Conservation (phyloP, 2,888 invertebrate genomes). For the Mythimna ferrago region DNA sequence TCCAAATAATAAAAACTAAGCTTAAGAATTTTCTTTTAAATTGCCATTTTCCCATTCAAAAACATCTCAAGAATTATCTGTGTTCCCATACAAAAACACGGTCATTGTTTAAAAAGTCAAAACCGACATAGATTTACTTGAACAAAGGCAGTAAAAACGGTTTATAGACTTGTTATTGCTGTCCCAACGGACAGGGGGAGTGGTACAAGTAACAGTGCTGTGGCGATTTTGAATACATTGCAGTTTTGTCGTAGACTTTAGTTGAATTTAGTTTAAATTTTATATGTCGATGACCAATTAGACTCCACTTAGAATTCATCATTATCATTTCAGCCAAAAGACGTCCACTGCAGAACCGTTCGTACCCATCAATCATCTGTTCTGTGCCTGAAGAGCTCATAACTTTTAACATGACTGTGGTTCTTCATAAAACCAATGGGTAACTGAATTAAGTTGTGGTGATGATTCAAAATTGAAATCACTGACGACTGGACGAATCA, state of each 20-base stretch:
- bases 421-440: no score
- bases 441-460: not conserved
- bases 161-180: conserved; percentile 91
- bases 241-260: not conserved
- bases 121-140: conserved; percentile 89
- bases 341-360: no score
- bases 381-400: no score
- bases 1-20: conserved; percentile 35
- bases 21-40: conserved; percentile 57
- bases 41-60: conserved; percentile 76
- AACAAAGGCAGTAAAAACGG: conserved; percentile 91
- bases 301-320: no score
- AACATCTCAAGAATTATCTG: conserved; percentile 82
- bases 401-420: not conserved
- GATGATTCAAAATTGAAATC: not conserved
- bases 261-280: not conserved
- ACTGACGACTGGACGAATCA: not conserved
- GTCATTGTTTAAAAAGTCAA: conserved; percentile 90
- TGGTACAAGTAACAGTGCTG: conserved; percentile 65
- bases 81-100: conserved; percentile 86
- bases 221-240: conserved; percentile 1
- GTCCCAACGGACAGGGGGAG: conserved; percentile 81
- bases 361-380: no score
- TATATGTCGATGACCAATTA: no score
- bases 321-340: no score